Evolutionary conservation across 2,113 vertebrate species (phyloP).

Genomic region (Raphicerus campestris): DNA sequence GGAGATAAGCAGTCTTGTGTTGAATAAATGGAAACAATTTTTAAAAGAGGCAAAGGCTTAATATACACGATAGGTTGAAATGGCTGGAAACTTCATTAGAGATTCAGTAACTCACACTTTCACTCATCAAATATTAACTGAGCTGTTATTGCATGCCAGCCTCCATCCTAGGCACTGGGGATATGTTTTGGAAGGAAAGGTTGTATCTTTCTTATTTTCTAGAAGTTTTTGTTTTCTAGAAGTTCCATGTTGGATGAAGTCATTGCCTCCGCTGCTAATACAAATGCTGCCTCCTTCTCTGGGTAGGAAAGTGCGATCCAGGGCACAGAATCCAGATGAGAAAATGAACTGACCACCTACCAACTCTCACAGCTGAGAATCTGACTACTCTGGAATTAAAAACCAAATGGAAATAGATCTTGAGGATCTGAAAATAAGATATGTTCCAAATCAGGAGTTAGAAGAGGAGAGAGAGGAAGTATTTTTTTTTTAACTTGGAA

Average conservation of each 20-base stretch:
- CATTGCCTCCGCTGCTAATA: background rate
- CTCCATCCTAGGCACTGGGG: background rate
- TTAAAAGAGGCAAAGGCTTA: background rate
- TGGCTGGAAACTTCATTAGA: background rate
- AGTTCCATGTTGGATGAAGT: background rate
- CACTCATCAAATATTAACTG: background rate
- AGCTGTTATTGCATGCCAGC: background rate
- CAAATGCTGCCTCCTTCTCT: accelerated
- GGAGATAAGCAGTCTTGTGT: background rate
- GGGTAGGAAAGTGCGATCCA: accelerated
- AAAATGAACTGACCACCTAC: background rate
- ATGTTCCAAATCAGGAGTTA: background rate
- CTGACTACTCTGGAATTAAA: background rate
- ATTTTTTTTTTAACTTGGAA: background rate
- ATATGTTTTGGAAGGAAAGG: background rate
- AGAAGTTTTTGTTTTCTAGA: background rate
- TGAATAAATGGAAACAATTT: background rate
- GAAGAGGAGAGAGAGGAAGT: too few relatives aligned
- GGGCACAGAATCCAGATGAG: background rate
- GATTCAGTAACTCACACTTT: background rate
- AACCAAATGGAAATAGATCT: background rate
- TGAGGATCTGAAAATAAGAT: background rate
- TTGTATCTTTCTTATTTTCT: background rate
- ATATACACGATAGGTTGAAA: background rate
- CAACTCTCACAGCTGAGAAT: too few relatives aligned